Percentiles rank a stretch among this genome's conserved stretches.
phyloP scores from a whole-genome alignment of 2,888 invertebrate species.

The Rapana venosa region DNA sequence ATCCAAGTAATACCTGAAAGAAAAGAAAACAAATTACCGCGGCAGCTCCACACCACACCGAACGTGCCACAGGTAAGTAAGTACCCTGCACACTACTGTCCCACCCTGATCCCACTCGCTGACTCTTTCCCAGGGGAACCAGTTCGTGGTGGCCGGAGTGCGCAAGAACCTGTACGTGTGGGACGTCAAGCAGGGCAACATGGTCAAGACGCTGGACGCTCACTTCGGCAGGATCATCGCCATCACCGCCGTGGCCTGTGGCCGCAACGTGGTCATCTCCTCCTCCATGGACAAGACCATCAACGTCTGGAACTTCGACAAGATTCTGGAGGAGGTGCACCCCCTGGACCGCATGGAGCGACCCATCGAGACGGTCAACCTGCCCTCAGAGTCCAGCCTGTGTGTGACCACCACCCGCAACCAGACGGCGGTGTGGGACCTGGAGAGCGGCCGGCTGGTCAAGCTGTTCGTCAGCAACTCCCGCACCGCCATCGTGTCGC shows the following conservation, averaged over 20 bases:
- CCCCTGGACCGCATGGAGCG: conserved; percentile 91
- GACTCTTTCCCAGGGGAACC: conserved; percentile 84
- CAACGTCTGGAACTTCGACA: conserved; percentile 99
- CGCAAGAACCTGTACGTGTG: conserved; percentile 96
- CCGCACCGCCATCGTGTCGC: conserved; percentile 94
- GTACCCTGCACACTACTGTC: no score
- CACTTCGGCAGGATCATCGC: conserved; percentile 98
- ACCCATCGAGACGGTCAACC: conserved; percentile 90
- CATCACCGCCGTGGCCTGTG: conserved; percentile 88
- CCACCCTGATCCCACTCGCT: no score
- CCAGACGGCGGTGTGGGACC: conserved; percentile 96
- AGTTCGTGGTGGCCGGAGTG: conserved; percentile 96
- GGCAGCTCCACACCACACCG: no score
- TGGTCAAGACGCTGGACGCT: conserved; percentile 95
- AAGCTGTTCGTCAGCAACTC: conserved; percentile 93
- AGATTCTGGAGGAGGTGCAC: conserved; percentile 95
- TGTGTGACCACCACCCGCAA: conserved; percentile 96
- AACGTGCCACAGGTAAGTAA: no score
- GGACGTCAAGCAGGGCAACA: conserved; percentile 88
- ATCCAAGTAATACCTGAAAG: no score
- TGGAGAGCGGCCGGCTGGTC: conserved; percentile 89
- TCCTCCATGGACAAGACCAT: conserved; percentile 98
- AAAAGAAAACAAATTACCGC: no score
- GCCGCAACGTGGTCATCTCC: conserved; percentile 87
- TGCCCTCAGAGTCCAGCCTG: conserved; percentile 85